A percentile compares a stretch with the other conserved stretches of the same genome.
Evolutionary conservation across 2,888 invertebrate genomes (phyloP).

Genomic region (Agrotis ipsilon): DNA sequence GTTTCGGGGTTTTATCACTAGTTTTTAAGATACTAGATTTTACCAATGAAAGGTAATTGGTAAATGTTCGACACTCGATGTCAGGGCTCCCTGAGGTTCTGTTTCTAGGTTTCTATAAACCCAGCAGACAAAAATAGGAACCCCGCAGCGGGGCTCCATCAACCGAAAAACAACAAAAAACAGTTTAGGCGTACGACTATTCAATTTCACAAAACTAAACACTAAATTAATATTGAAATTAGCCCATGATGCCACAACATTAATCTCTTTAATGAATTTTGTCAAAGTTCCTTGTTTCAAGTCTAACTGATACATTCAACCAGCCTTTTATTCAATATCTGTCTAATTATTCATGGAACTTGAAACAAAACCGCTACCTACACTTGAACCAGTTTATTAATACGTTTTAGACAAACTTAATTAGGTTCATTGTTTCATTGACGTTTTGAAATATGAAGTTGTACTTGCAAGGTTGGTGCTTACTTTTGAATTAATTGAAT

Average conservation of each 20-base stretch:
- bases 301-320: constrained; percentile 38
- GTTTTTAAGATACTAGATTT: too few relatives aligned
- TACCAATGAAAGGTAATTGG: too few relatives aligned
- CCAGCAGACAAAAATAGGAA: too few relatives aligned
- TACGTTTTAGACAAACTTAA: constrained; percentile 56
- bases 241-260: not conserved
- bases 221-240: too few relatives aligned
- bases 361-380: constrained; percentile 59
- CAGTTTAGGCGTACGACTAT: too few relatives aligned
- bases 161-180: too few relatives aligned
- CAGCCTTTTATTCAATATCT: constrained; percentile 37
- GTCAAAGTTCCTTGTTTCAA: constrained; percentile 10
- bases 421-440: constrained; percentile 51
- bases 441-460: constrained; percentile 34
- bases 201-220: too few relatives aligned
- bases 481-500: not conserved
- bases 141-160: too few relatives aligned
- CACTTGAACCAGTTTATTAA: constrained; percentile 60
- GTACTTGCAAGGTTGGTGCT: constrained; percentile 19
- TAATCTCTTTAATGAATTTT: constrained; percentile 6
- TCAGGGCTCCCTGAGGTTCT: too few relatives aligned
- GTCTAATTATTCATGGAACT: constrained; percentile 52
- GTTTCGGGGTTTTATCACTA: too few relatives aligned
- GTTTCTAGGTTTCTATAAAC: too few relatives aligned
- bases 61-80: too few relatives aligned